These are phyloP conservation scores for Vulpes vulpes DNA, from an alignment of 2,113 vertebrate species.

Conservation along the genomic window DNA sequence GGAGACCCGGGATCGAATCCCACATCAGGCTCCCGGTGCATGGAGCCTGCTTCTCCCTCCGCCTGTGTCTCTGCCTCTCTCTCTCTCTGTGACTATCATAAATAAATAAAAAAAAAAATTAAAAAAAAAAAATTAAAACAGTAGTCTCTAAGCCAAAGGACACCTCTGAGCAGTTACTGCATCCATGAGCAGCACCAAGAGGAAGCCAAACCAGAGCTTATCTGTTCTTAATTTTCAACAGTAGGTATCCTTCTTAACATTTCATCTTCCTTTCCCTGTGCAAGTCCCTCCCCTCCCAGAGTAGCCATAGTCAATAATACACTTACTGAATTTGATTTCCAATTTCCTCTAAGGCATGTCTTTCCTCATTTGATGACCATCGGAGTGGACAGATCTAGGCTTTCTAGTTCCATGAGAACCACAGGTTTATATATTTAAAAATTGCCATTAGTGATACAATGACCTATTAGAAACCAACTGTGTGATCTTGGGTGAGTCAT, in stretches of 20 bases:
- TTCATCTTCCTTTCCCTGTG: not conserved
- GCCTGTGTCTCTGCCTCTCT: no score
- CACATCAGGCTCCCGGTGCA: no score
- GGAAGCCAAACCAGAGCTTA: not conserved
- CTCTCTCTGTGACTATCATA: no score
- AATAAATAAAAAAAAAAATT: no score
- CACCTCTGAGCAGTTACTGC: not conserved
- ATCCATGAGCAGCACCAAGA: not conserved
- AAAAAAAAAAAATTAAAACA: no score
- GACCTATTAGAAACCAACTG: not conserved
- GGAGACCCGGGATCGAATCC: no score
- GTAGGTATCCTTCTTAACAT: not conserved
- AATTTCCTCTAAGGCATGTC: not conserved
- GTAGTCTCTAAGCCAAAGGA: not conserved
- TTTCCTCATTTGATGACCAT: not conserved
- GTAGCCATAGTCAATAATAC: not conserved
- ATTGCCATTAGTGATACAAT: not conserved
- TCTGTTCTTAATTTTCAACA: not conserved
- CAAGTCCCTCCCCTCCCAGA: not conserved
- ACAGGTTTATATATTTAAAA: not conserved
- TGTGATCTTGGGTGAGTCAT: conserved; percentile 29
- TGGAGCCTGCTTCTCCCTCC: no score
- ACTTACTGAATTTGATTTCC: conserved; percentile 38
- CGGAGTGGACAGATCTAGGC: not conserved
- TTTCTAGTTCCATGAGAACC: not conserved